A percentile compares a stretch with the other conserved stretches of the same genome.
Conservation (phyloP, 92 coral and sea anemone genomes). For the Nematostella vectensis region DNA sequence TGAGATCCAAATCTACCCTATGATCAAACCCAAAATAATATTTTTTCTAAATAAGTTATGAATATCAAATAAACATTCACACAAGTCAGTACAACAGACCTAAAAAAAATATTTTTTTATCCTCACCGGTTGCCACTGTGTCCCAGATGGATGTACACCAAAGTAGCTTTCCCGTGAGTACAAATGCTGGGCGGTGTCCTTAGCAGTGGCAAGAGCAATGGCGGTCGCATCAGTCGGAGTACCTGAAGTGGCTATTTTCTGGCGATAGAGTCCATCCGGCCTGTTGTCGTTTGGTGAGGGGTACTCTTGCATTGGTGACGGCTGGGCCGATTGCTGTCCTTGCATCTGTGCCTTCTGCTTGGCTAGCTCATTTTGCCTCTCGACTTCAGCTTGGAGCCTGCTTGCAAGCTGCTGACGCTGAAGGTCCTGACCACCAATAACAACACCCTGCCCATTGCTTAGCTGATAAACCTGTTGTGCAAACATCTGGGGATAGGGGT, state of each 20-base stretch:
- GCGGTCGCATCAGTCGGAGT: constrained; percentile 95
- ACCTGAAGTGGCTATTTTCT: constrained; percentile 35
- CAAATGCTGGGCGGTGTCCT: constrained; percentile 61
- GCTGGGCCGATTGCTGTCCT: constrained; percentile 18
- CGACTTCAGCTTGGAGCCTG: constrained; percentile 37
- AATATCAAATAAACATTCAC: too few relatives aligned
- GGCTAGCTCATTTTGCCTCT: constrained; percentile 29
- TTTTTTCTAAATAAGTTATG: too few relatives aligned
- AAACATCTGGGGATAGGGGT: constrained; percentile 55
- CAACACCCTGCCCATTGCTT: constrained; percentile 19
- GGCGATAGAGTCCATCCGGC: constrained; percentile 30
- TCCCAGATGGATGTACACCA: constrained; percentile 76
- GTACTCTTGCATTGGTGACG: constrained; percentile 49
- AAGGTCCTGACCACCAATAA: constrained; percentile 39
- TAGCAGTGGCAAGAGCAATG: constrained; percentile 83
- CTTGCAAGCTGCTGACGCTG: constrained; percentile 36
- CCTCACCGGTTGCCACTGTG: constrained; percentile 95
- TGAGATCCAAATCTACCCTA: too few relatives aligned
- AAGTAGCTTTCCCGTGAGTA: constrained; percentile 60
- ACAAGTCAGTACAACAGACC: too few relatives aligned
- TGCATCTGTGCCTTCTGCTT: constrained; percentile 36
- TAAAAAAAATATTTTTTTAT: too few relatives aligned
- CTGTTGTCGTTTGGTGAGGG: constrained; percentile 29
- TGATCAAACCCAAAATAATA: too few relatives aligned
- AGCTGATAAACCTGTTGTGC: constrained; percentile 57